Evolutionary conservation across 2,888 invertebrate genomes (phyloP).

Genomic region (Gari tellinella): DNA sequence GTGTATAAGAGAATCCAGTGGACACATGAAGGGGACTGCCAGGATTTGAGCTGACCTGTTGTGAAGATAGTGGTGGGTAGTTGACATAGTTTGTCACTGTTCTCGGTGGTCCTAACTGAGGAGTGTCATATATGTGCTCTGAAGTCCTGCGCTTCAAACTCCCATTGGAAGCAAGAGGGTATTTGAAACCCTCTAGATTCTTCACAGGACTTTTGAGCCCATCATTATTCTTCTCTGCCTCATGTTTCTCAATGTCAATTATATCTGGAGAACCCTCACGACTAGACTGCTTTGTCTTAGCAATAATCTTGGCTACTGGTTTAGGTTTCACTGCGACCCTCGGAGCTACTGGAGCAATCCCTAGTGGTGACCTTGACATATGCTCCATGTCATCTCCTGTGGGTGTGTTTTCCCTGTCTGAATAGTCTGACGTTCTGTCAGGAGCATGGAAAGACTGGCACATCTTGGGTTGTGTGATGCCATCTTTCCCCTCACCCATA

Average conservation of each 20-base stretch:
- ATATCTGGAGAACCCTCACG: slow-evolving; percentile 76
- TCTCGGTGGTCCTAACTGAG: slow-evolving; percentile 61
- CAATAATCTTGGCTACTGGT: slow-evolving; percentile 79
- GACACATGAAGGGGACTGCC: slow-evolving; percentile 62
- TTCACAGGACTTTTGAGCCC: slow-evolving; percentile 65
- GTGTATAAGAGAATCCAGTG: slow-evolving; percentile 62
- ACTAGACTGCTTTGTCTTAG: slow-evolving; percentile 77
- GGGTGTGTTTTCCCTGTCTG: slow-evolving; percentile 67
- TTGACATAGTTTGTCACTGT: slow-evolving; percentile 59
- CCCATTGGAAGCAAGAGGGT: slow-evolving; percentile 56
- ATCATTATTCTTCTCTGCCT: slow-evolving; percentile 71
- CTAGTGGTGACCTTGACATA: slow-evolving; percentile 50
- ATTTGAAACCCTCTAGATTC: slow-evolving; percentile 60
- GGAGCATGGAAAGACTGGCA: slow-evolving; percentile 85
- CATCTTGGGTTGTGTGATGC: slow-evolving; percentile 86
- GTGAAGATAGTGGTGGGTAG: slow-evolving; percentile 63
- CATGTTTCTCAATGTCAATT: slow-evolving; percentile 74
- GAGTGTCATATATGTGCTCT: slow-evolving; percentile 77
- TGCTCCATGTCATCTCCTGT: slow-evolving; percentile 63
- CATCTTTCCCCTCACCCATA: slow-evolving; percentile 59
- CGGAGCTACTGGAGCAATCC: slow-evolving; percentile 89
- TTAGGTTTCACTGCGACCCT: slow-evolving; percentile 90
- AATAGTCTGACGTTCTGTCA: slow-evolving; percentile 78
- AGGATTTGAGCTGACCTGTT: slow-evolving; percentile 43
- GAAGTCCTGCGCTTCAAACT: slow-evolving; percentile 58